Evolutionary conservation across 1,140 invertebrate species (phyloP).

Genomic region (Aphelenchoides fujianensis): DNA sequence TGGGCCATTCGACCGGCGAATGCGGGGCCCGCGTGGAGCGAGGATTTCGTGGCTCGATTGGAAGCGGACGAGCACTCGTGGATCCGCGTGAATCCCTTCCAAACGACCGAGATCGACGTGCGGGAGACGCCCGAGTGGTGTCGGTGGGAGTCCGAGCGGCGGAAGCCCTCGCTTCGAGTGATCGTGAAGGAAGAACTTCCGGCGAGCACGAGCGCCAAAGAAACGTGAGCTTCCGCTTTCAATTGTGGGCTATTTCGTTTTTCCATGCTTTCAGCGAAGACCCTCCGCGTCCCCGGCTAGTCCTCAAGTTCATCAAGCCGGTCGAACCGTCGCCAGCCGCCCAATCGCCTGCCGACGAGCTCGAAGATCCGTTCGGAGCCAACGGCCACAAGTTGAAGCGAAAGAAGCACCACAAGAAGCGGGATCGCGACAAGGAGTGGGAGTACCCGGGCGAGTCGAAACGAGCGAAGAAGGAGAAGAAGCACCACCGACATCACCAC

Average conservation of each 20-base stretch:
- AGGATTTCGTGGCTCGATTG: conserved; percentile 2
- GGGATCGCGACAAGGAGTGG: not conserved
- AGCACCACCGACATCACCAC: conserved; percentile 1
- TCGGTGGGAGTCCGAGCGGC: not conserved
- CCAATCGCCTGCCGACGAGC: not conserved
- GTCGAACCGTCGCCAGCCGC: not conserved
- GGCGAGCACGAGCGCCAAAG: not conserved
- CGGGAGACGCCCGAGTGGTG: not conserved
- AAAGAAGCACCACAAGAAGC: conserved; percentile 7
- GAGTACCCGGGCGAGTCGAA: not conserved
- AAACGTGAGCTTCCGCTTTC: not conserved
- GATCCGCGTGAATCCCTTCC: not conserved
- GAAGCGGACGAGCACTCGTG: not conserved
- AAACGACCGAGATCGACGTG: not conserved
- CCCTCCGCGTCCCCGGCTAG: not conserved
- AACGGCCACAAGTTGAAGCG: not conserved
- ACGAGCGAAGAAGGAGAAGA: not conserved
- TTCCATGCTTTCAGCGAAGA: not conserved
- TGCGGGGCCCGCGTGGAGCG: not conserved
- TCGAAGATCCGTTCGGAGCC: no score
- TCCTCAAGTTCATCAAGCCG: conserved; percentile 13
- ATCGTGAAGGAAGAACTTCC: conserved; percentile 1
- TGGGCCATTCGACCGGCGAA: not conserved
- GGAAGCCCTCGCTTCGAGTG: not conserved
- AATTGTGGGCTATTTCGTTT: not conserved